Base-by-base conservation (phyloP, 1,140 invertebrate species). In the Ladona fulva region DNA sequence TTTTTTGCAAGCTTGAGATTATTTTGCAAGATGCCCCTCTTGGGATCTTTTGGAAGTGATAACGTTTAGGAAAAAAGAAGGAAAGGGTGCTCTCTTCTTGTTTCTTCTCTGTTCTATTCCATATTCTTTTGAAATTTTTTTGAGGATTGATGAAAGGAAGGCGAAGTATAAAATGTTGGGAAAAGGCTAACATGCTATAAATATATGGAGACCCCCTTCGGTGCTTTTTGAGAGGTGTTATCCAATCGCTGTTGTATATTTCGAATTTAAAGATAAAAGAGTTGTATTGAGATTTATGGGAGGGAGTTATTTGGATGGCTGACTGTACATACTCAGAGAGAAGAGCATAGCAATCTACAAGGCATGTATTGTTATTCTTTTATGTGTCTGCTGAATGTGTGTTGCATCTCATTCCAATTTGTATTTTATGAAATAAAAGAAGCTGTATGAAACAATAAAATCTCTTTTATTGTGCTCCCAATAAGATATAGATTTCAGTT, bases 371-470 rank as follows among this genome's bases (percentile, higher is more conserved):
- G 52, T 66, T 66, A 66, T 66, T 66, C 52, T 66, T 66, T 66
- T 66, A 66, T 66, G 52, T 66, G 52, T 66, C 52, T 66, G 52
- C 52, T 66, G 52, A 66, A 66, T 66, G 52, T 66, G 52, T 66
- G 52, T 66, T 66, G 52, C 52, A 66, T 66, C 52, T 66, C 52
- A 66, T 66, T 66, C 52, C 52, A 66, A 22, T 66, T 66, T 66
- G 52, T 66, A 66, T 66, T 66, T 66, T 66, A 66, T 66, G 52
- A 66, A 66, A 66, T 66, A 66, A 66, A 66, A 66, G 52, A 66
- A 22, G 52, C 52, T 66, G 52, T 66, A 66, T 66, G 52, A 66
- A 66, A 66, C n/a, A 66, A 22, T 37, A 37, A 8, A 37, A 8
- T 37, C 29, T 37, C 29, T 37, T 37, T 37, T 8, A 37, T 37